phyloP scores from a whole-genome alignment of 2,888 invertebrate genomes.

The Torymus texanus region DNA sequence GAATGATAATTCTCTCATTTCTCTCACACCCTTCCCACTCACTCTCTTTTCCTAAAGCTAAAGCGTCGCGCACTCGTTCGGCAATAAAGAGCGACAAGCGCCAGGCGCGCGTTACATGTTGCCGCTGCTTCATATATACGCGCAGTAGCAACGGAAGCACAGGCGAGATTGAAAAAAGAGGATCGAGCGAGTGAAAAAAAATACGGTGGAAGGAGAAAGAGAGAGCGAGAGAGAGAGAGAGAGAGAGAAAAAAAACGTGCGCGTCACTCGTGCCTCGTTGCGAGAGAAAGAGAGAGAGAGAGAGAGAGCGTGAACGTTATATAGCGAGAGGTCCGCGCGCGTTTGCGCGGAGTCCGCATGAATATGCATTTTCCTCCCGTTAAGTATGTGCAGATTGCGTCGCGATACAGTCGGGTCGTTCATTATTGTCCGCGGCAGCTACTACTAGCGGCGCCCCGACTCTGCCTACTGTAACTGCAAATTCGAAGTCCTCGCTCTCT shows the following conservation, averaged over 20 bases:
- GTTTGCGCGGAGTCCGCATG: slow-evolving; percentile 66
- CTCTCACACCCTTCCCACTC: not conserved
- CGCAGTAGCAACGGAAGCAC: slow-evolving; percentile 1
- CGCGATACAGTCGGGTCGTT: slow-evolving; percentile 73
- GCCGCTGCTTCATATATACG: too few relatives aligned
- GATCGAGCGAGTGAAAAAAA: not conserved
- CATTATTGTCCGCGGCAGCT: slow-evolving; percentile 73
- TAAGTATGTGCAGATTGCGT: slow-evolving; percentile 75
- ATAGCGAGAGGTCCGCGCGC: slow-evolving; percentile 56
- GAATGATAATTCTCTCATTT: slow-evolving; percentile 38
- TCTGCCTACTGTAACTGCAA: slow-evolving; percentile 63
- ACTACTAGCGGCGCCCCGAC: slow-evolving; percentile 63
- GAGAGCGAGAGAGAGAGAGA: slow-evolving; percentile 34
- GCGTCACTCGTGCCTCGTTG: slow-evolving; percentile 63
- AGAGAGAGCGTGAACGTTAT: not conserved
- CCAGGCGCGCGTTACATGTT: not conserved
- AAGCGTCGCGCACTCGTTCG: slow-evolving; percentile 19
- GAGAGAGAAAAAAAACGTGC: slow-evolving; percentile 59
- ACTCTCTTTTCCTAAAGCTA: too few relatives aligned
- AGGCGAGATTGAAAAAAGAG: slow-evolving; percentile 57
- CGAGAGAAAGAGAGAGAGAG: slow-evolving; percentile 25
- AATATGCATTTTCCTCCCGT: slow-evolving; percentile 74
- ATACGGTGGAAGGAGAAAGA: not conserved
- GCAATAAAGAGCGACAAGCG: slow-evolving; percentile 28
- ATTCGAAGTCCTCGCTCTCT: slow-evolving; percentile 59